phyloP scores from a whole-genome alignment of 2,797 vertebrate genomes.

The Poeciliopsis presidionis region DNA sequence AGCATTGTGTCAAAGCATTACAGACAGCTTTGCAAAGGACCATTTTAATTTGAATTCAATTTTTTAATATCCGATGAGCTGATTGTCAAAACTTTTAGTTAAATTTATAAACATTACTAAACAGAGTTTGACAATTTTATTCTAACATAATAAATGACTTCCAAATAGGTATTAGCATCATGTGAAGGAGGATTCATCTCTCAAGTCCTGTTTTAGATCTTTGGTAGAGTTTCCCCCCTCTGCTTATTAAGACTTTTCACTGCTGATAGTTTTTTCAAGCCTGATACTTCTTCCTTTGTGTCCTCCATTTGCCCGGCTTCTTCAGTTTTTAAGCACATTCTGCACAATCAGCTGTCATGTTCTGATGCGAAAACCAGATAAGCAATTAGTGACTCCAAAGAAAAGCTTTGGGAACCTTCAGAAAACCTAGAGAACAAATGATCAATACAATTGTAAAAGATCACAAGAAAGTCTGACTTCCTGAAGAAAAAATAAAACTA shows the following conservation, averaged over 20 bases:
- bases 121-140: background rate
- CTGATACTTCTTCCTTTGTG: background rate
- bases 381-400: background rate
- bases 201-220: too few species aligned
- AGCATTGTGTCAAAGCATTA: background rate
- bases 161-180: background rate
- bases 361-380: background rate
- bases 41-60: background rate
- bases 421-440: background rate
- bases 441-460: background rate
- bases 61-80: background rate
- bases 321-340: background rate
- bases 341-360: background rate
- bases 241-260: background rate
- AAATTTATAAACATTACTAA: background rate
- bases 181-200: background rate
- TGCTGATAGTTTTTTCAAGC: background rate
- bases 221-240: too few species aligned
- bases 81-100: background rate
- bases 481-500: background rate
- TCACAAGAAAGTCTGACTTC: background rate
- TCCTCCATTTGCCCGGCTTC: background rate
- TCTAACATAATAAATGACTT: background rate
- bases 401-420: background rate
- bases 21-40: background rate